Evolutionary conservation across 1,140 invertebrate species (phyloP), one percentile per base, ranked within the genome.

Genomic region (Pararge aegeria): DNA sequence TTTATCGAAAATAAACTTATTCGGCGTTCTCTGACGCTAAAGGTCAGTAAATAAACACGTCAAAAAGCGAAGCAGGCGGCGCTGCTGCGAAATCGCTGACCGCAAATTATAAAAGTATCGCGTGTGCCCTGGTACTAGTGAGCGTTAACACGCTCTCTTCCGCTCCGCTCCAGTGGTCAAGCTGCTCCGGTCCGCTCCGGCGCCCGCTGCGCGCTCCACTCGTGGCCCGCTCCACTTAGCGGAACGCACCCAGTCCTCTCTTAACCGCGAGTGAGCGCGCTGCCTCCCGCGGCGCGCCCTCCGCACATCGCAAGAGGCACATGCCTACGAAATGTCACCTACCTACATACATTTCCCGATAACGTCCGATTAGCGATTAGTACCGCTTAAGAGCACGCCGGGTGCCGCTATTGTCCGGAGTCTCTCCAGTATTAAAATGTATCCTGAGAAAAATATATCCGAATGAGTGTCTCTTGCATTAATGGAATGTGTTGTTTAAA

Each of bases 221-320:
- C 49, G 53, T 34, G 38, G 44, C 42, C 58, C 38, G 5, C 9
- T 55, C 53, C 55, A 53, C 61, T 51, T 59, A 66, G 66, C 75
- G 72, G 60, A 44, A 57, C 68, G 58, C 72, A 75, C 78, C 78
- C 83, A 87, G 84, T 87, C 62, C 80, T 76, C 78, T 77, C 69
- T 73, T 76, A 84, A 76, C 82, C 80, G 84, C 84, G 77, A 81
- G 76, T 78, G 82, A 87, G 82, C 79, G 80, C 80, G 84, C 79
- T 81, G 83, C 80, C 74, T 86, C 66, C 68, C 69, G 78, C 82
- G 78, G 81, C 80, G 81, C 74, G 79, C 75, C 72, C 78, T 81
- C 78, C 67, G 67, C 73, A 69, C 73, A 66, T 54, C 68, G 70
- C 70, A 72, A 60, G 70, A 73, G 69, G 79, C 80, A 78, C 75